Evolutionary conservation across 1,140 invertebrate genomes (phyloP), one percentile per base, ranked within the genome.

Genomic region (Drosophila santomea): DNA sequence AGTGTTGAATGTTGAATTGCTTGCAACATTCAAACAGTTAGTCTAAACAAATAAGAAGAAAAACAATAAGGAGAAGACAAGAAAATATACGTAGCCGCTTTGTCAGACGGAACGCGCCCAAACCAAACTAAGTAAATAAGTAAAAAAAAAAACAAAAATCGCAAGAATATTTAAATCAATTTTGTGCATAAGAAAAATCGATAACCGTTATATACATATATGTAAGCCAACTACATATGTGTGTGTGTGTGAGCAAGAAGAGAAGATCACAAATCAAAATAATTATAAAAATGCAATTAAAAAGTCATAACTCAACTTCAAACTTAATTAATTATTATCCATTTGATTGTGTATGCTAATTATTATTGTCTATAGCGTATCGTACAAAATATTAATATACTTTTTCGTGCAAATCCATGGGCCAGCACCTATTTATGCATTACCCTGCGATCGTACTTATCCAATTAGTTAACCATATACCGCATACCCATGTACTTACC

Each of bases 61-160:
- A 56, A 41, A 11, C 6, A 38, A 50, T 28, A 41, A 43, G 15
- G 23, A 61, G n/a, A 56, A 8, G 36, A 48, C 38, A 28, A 41
- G 54, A 74, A 74, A 38, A 52, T 72, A 82, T 79, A 83, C 76
- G 66, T 83, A 86, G 83, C 83, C 83, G 83, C 83, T 76, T 75
- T 62, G 83, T 86, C 83, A 69, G 60, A 86, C 71, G 69, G 75
- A 86, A 88, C 80, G 83, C 83, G 83, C 84, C 79, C 79, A 89
- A 88, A 77, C 43, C 45, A 48, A 64, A 71, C 48, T 69, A 69
- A 69, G 20, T 57, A 69, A 50, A 25, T 69, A 76, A 50, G 23
- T 60, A 57, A 57, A 74, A 14, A 52, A 38, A 4, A 39, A 68
- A 36, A 4, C 14, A 38, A 68, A 68, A 43, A 66, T 44, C 20